Conservation (phyloP, 2,888 invertebrate genomes). For the Calameuta filiformis region DNA sequence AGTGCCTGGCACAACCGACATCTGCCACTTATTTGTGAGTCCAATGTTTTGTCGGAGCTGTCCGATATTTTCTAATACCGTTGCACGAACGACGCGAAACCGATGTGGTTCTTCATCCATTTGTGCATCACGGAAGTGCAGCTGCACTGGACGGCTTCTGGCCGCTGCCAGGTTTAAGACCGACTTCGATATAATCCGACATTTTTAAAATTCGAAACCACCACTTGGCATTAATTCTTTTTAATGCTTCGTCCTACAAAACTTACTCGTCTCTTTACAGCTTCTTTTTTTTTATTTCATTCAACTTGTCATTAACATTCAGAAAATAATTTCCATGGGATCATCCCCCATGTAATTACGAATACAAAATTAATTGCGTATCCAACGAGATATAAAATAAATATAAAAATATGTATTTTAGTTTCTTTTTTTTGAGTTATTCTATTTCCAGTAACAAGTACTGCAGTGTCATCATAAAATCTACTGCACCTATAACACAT, state of each 20-base stretch:
- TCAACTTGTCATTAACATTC: background rate
- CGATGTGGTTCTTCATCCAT: background rate
- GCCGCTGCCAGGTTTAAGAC: background rate
- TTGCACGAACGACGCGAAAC: background rate
- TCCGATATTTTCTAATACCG: conserved; percentile 25
- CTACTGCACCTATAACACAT: background rate
- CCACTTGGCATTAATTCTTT: background rate
- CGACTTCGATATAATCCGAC: background rate
- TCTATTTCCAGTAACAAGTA: background rate
- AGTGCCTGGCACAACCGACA: background rate
- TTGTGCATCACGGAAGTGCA: background rate
- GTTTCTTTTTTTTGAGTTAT: no score
- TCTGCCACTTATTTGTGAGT: conserved; percentile 27
- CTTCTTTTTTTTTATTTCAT: background rate
- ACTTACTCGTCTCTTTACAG: background rate
- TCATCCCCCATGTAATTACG: no score
- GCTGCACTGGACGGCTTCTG: background rate
- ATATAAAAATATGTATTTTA: background rate
- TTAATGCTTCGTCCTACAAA: background rate
- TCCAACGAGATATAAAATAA: background rate
- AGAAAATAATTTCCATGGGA: no score
- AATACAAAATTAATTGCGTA: background rate
- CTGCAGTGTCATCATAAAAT: background rate
- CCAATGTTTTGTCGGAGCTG: conserved; percentile 27
- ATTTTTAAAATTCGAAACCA: background rate